Conservation (phyloP, 1,140 invertebrate genomes). For the Brachionus asplanchnoidis region DNA sequence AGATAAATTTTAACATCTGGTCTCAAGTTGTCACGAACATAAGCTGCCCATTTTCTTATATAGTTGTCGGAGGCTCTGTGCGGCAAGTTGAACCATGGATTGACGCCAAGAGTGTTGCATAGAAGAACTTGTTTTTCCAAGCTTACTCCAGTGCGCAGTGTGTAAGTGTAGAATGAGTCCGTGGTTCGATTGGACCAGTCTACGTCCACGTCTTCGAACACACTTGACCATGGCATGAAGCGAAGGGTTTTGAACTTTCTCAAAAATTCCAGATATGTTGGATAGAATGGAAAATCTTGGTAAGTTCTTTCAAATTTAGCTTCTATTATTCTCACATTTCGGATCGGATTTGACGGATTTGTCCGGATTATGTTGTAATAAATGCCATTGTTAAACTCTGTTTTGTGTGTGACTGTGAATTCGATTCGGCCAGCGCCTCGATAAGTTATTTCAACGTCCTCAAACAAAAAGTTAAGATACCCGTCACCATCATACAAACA, state of each 20-base stretch:
- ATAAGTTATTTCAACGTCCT: slow-evolving; percentile 41
- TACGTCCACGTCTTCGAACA: slow-evolving; percentile 43
- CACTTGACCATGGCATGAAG: slow-evolving; percentile 47
- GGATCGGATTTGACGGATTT: slow-evolving; percentile 46
- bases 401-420: slow-evolving; percentile 44
- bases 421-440: slow-evolving; percentile 45
- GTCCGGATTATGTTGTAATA: slow-evolving; percentile 44
- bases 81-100: slow-evolving; percentile 48
- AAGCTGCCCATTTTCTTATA: slow-evolving; percentile 44
- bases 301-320: slow-evolving; percentile 47
- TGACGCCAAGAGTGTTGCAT: slow-evolving; percentile 45
- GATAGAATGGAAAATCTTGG: slow-evolving; percentile 47
- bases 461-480: slow-evolving; percentile 44
- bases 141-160: slow-evolving; percentile 43
- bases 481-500: slow-evolving; percentile 48
- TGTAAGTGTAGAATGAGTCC: slow-evolving; percentile 44
- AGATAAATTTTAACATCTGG: slow-evolving; percentile 46
- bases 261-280: slow-evolving; percentile 45
- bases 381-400: slow-evolving; percentile 44
- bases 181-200: slow-evolving; percentile 45
- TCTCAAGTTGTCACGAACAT: slow-evolving; percentile 44
- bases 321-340: slow-evolving; percentile 46
- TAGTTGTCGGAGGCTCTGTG: slow-evolving; percentile 48
- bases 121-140: slow-evolving; percentile 46
- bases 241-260: slow-evolving; percentile 46